These are phyloP conservation scores for Brachypteracias leptosomus DNA, from an alignment of 2,113 vertebrate species.

Conservation along the genomic window DNA sequence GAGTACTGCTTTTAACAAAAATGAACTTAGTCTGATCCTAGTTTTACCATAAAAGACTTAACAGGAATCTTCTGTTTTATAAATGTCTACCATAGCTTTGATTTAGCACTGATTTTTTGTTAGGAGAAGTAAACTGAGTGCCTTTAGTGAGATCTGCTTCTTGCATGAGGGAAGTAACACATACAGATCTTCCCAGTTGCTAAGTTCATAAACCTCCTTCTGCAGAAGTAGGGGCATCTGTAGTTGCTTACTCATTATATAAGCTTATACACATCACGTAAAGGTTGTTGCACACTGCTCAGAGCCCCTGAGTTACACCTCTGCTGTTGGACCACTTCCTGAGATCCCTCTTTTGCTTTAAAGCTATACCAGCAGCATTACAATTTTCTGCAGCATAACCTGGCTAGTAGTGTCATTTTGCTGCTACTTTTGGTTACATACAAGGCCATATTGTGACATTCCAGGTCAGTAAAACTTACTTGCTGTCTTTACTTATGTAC, in stretches of 20 bases:
- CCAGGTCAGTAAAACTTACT: background rate
- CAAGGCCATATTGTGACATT: background rate
- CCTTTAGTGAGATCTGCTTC: background rate
- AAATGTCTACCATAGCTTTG: background rate
- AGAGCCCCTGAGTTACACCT: background rate
- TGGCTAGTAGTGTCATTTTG: background rate
- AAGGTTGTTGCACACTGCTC: background rate
- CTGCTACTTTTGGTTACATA: background rate
- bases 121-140: background rate
- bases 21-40: background rate
- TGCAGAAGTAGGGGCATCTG: background rate
- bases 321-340: background rate
- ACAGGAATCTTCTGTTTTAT: background rate
- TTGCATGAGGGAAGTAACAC: background rate
- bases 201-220: background rate
- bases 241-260: background rate
- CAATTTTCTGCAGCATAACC: background rate
- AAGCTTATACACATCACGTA: rapidly evolving
- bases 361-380: background rate
- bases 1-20: constrained; percentile 15
- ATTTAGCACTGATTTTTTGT: background rate
- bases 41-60: background rate
- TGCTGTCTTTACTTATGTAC: background rate
- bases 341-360: background rate
- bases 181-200: background rate